These are phyloP conservation scores for Dolichoris vasculosae DNA, from an alignment of 1,140 invertebrate genomes.

Conservation along the genomic window DNA sequence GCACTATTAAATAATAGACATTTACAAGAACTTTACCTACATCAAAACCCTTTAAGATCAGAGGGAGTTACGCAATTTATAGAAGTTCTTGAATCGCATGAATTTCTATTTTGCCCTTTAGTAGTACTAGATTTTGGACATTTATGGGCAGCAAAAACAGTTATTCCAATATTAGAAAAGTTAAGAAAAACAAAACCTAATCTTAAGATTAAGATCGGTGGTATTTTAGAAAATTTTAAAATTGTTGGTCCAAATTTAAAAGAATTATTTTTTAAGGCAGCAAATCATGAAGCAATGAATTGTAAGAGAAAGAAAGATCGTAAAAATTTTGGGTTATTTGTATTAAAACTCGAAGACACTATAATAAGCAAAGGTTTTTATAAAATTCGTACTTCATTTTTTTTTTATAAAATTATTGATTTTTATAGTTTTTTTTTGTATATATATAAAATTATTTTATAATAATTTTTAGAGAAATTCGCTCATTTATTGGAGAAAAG, in stretches of 20 bases:
- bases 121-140: constrained; percentile 69
- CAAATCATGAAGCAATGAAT: constrained; percentile 69
- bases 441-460: constrained; percentile 29
- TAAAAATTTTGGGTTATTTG: constrained; percentile 71
- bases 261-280: constrained; percentile 70
- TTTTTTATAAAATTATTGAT: constrained; percentile 40
- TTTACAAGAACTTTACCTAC: constrained; percentile 61
- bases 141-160: constrained; percentile 67
- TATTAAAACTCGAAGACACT: constrained; percentile 60
- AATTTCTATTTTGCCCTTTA: constrained; percentile 56
- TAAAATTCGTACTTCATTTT: too few species aligned
- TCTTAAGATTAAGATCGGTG: constrained; percentile 67
- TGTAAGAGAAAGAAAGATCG: constrained; percentile 68
- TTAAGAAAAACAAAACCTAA: constrained; percentile 59
- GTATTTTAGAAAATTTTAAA: constrained; percentile 71
- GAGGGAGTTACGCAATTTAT: constrained; percentile 61
- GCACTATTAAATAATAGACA: constrained; percentile 60
- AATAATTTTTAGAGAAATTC: constrained; percentile 64
- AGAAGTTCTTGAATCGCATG: constrained; percentile 48
- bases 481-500: constrained; percentile 59
- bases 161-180: constrained; percentile 61
- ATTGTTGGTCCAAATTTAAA: constrained; percentile 68
- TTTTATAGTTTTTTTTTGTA: constrained; percentile 8
- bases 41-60: constrained; percentile 64
- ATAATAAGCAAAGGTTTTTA: constrained; percentile 54